Base-by-base conservation (phyloP, 1,140 invertebrate genomes). In the Popillia japonica region DNA sequence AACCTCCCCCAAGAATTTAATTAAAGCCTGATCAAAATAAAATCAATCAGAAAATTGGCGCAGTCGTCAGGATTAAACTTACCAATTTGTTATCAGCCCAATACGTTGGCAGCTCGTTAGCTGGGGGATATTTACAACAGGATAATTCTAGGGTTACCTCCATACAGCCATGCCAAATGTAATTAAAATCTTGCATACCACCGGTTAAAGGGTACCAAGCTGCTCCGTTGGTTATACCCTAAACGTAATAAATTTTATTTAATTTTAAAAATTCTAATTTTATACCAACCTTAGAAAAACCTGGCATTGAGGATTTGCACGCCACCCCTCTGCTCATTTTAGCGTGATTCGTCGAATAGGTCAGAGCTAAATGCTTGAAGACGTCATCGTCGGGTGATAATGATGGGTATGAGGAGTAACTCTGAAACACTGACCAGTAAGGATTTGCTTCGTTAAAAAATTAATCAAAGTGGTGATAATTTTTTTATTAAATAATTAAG, bases 171-270 rank as follows among this genome's bases (percentile, higher is more conserved):
- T 96, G 97, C 92, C 96, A 96, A 11, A 99, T 91, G 86, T 99
- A 99, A 87, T 99, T 99, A 88, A 96, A 99, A 86, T 99, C 98
- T 89, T 99, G 98, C 96, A 97, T 96, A 7, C 89, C 90, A 87
- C 96, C 96, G 78, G 94, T 95, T 0, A 98, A 87, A 0, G 95
- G 94, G 87, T 97, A 97, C 96, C 96, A 97, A 68, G 94, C 94
- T 1, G 96, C 96, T 6, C 96, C 96, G 84, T 98, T 98, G 11
- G 95, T 97, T 79, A 97, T 97, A 9, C 96, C 96, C 83, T 96
- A 89, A 44, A 82, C n/a, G n/a, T n/a, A n/a, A n/a, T n/a, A n/a
- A n/a, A 34, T 34, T 34, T 34, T 34, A 2, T 34, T 34, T 34
- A 2, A 34, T 34, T 34, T 34, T n/a, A n/a, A n/a, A n/a, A 34